phyloP scores from a whole-genome alignment of 2,888 invertebrate genomes.

The Oscheius sp. region DNA sequence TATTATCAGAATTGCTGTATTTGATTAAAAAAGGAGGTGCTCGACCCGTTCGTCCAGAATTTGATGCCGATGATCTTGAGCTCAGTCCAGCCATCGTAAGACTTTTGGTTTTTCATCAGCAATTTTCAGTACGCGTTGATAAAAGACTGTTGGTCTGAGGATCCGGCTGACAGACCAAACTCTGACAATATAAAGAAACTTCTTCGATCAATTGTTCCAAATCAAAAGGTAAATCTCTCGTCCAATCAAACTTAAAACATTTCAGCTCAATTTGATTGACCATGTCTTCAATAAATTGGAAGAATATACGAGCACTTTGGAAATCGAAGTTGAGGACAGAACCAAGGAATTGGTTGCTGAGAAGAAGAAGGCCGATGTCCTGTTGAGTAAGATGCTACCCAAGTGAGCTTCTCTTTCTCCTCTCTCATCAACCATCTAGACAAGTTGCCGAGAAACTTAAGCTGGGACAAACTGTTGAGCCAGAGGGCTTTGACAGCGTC shows the following conservation, averaged over 20 bases:
- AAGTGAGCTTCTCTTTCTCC: constrained; percentile 32
- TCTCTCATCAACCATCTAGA: constrained; percentile 34
- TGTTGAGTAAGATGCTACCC: constrained; percentile 64
- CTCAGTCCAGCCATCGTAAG: constrained; percentile 47
- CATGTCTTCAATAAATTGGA: constrained; percentile 66
- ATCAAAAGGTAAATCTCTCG: constrained; percentile 2
- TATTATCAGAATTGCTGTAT: constrained; percentile 58
- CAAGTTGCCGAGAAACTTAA: constrained; percentile 67
- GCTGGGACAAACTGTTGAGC: constrained; percentile 64
- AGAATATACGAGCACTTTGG: constrained; percentile 62
- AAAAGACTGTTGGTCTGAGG: constrained; percentile 63
- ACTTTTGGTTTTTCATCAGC: neutral
- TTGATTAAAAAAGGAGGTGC: constrained; percentile 46
- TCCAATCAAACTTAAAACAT: neutral
- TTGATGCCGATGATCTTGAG: constrained; percentile 51
- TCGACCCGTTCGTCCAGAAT: constrained; percentile 41
- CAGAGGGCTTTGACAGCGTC: constrained; percentile 64
- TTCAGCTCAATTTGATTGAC: constrained; percentile 64
- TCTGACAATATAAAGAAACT: constrained; percentile 42
- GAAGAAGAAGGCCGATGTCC: constrained; percentile 64
- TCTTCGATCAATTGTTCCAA: constrained; percentile 41
- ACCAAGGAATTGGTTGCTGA: constrained; percentile 63
- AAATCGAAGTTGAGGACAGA: constrained; percentile 57
- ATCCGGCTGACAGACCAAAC: constrained; percentile 52
- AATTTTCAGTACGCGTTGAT: constrained; percentile 51